Conservation (phyloP, 1,140 invertebrate genomes). For the Diorhabda carinulata region DNA sequence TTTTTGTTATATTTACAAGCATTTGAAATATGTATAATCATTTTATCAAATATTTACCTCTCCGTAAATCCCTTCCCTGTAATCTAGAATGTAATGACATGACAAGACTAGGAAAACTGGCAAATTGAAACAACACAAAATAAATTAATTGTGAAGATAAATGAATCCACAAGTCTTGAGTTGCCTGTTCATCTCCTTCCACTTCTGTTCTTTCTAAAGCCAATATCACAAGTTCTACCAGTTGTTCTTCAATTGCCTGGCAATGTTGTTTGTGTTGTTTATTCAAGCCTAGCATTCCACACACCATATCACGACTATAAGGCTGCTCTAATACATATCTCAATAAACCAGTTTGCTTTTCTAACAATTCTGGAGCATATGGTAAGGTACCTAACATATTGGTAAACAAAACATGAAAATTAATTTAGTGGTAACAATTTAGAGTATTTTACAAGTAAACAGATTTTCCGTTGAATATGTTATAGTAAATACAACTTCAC, state of each 20-base stretch:
- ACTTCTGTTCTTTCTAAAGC: constrained; percentile 88
- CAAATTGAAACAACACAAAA: constrained; percentile 92
- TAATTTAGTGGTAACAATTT: too few species aligned
- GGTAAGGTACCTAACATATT: constrained; percentile 66
- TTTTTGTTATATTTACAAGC: background rate
- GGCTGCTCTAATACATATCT: constrained; percentile 91
- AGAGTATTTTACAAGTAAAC: background rate
- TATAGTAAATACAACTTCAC: background rate
- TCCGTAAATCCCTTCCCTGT: constrained; percentile 33
- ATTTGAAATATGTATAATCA: too few species aligned
- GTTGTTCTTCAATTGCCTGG: constrained; percentile 84
- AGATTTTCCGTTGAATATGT: background rate
- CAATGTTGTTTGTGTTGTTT: constrained; percentile 90
- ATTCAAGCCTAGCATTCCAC: constrained; percentile 87
- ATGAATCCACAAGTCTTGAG: constrained; percentile 87
- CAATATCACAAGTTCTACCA: constrained; percentile 86
- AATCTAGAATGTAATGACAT: constrained; percentile 71
- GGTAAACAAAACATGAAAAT: too few species aligned
- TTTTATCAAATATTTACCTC: background rate
- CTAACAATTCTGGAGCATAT: constrained; percentile 82
- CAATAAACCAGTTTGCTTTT: constrained; percentile 83
- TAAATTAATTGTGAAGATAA: constrained; percentile 93
- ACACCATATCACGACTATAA: constrained; percentile 95
- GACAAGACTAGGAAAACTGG: constrained; percentile 89
- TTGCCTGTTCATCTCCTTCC: constrained; percentile 66